phyloP scores from a whole-genome alignment of 2,888 invertebrate genomes.

The Eugnorisma glareosa region DNA sequence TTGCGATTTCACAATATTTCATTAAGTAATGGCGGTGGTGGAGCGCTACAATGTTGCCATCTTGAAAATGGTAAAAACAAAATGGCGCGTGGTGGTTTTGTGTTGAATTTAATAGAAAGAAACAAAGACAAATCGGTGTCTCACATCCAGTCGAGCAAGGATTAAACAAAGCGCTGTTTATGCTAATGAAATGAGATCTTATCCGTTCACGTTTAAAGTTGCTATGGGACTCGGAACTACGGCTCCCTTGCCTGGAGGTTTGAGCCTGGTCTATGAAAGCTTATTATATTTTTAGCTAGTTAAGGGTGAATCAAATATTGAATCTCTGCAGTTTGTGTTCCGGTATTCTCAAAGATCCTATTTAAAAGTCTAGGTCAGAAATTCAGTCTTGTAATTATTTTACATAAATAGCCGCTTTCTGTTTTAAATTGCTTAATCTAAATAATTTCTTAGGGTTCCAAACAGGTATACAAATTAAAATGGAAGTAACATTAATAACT shows the following conservation, averaged over 20 bases:
- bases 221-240: constrained; percentile 29
- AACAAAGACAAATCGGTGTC: constrained; percentile 65
- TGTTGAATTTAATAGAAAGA: constrained; percentile 59
- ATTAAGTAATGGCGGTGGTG: constrained; percentile 48
- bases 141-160: constrained; percentile 60
- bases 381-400: background rate
- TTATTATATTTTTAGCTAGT: constrained; percentile 29
- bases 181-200: constrained; percentile 78
- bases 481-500: constrained; percentile 10
- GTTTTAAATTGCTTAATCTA: constrained; percentile 2
- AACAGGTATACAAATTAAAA: constrained; percentile 19
- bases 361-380: background rate
- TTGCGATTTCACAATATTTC: constrained; percentile 48
- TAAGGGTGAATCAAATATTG: constrained; percentile 29
- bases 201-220: constrained; percentile 65
- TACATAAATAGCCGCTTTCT: background rate
- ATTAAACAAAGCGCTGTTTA: constrained; percentile 77
- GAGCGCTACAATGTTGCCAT: constrained; percentile 53
- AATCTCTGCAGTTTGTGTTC: constrained; percentile 2
- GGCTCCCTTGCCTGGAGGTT: constrained; percentile 1
- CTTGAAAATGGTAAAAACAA: constrained; percentile 51
- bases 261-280: constrained; percentile 14
- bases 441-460: background rate
- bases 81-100: constrained; percentile 50
- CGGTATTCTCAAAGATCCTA: background rate